These are phyloP conservation scores for Pterophyllum scalare DNA, from an alignment of 2,113 vertebrate species.

Conservation along the genomic window DNA sequence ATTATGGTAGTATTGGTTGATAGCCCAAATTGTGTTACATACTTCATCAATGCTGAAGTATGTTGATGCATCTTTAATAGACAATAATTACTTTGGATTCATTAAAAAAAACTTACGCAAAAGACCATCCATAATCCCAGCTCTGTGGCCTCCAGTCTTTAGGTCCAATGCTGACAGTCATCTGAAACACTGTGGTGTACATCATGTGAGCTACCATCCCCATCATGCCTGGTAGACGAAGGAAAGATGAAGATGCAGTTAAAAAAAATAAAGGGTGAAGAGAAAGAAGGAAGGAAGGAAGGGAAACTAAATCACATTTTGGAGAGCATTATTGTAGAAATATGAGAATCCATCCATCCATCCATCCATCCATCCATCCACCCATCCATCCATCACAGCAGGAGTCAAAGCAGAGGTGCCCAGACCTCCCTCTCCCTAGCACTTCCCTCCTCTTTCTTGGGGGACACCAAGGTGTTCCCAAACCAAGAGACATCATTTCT, in stretches of 20 bases:
- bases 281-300: too few species aligned
- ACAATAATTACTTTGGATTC: neutral
- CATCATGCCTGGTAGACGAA: conserved; percentile 78
- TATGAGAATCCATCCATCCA: neutral
- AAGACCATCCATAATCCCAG: conserved; percentile 88
- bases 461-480: too few species aligned
- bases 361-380: neutral
- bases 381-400: neutral
- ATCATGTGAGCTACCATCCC: conserved; percentile 89
- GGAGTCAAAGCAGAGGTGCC: too few species aligned
- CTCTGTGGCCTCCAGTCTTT: conserved; percentile 87
- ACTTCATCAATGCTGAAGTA: neutral
- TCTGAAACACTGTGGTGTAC: conserved; percentile 89
- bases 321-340: neutral
- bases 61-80: neutral
- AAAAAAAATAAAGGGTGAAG: neutral
- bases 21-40: neutral
- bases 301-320: rapidly evolving
- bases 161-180: conserved; percentile 88
- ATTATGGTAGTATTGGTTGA: neutral
- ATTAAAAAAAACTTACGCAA: conserved; percentile 69
- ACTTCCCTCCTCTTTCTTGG: too few species aligned
- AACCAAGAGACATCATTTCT: too few species aligned
- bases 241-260: neutral
- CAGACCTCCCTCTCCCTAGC: too few species aligned